A percentile compares a stretch with the other conserved stretches of the same genome.
Evolutionary conservation across 2,797 vertebrate genomes (phyloP).

Genomic region (Acomys russatus): DNA sequence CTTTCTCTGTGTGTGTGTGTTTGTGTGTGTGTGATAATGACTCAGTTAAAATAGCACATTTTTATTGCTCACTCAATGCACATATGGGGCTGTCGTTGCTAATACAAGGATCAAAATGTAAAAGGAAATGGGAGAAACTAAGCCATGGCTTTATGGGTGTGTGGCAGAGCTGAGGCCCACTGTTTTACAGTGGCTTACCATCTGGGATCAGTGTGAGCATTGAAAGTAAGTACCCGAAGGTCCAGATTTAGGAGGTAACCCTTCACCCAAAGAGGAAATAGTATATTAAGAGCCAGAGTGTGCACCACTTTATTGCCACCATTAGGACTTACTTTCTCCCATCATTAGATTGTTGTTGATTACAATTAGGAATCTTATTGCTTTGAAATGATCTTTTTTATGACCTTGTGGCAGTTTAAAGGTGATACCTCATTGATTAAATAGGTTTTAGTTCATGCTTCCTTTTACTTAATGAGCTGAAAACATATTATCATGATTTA

Average conservation of each 20-base stretch:
- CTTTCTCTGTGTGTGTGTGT: too few relatives aligned
- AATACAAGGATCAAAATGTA: not conserved
- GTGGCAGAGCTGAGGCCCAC: not conserved
- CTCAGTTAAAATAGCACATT: not conserved
- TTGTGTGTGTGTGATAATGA: not conserved
- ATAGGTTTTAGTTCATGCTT: slow-evolving; percentile 94
- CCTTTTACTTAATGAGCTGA: slow-evolving; percentile 95
- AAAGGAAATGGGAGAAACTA: not conserved
- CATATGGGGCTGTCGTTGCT: not conserved
- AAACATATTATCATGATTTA: slow-evolving; percentile 95
- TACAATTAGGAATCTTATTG: slow-evolving; percentile 93
- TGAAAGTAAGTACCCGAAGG: slow-evolving; percentile 36
- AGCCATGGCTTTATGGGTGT: not conserved
- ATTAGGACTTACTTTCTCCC: slow-evolving; percentile 86
- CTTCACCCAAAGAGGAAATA: slow-evolving; percentile 57
- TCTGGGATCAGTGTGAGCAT: not conserved
- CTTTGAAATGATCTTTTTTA: slow-evolving; percentile 94
- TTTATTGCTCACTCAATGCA: not conserved
- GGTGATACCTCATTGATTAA: slow-evolving; percentile 95
- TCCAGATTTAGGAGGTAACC: slow-evolving; percentile 18
- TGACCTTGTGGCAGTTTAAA: slow-evolving; percentile 93
- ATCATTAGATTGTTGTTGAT: slow-evolving; percentile 94
- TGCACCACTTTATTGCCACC: slow-evolving; percentile 85
- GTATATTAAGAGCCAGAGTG: slow-evolving; percentile 80
- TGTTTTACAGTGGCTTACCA: not conserved